Evolutionary conservation across 1,140 invertebrate species (phyloP).

Genomic region (Asbolus verrucosus): DNA sequence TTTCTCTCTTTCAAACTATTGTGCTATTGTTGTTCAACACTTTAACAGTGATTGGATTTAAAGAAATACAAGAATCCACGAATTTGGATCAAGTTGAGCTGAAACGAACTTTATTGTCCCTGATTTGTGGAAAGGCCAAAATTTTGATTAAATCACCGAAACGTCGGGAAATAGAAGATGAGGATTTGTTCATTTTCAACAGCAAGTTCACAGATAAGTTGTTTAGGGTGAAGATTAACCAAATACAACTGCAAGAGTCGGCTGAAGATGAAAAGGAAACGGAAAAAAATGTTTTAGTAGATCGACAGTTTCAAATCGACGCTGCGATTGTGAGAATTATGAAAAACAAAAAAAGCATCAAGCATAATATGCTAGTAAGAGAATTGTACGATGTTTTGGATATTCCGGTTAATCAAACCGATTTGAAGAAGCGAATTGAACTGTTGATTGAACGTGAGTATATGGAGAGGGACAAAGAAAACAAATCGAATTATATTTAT

Average conservation of each 20-base stretch:
- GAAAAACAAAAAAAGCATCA: conserved; percentile 96
- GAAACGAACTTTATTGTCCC: conserved; percentile 91
- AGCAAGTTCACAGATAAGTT: conserved; percentile 95
- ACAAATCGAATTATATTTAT: conserved; percentile 59
- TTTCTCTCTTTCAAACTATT: conserved; percentile 96
- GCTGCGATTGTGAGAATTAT: conserved; percentile 98
- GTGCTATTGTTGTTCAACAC: conserved; percentile 95
- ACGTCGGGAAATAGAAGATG: conserved; percentile 86
- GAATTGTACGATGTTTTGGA: conserved; percentile 97
- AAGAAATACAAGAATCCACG: conserved; percentile 89
- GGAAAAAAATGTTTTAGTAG: conserved; percentile 96
- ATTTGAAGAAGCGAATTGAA: conserved; percentile 61
- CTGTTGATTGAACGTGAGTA: conserved; percentile 61
- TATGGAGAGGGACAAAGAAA: conserved; percentile 58
- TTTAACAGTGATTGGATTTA: conserved; percentile 75
- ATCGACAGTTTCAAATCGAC: conserved; percentile 98
- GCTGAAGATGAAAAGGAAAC: conserved; percentile 94
- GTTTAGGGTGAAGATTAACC: conserved; percentile 98
- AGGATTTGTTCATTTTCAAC: conserved; percentile 91
- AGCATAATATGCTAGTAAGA: conserved; percentile 93
- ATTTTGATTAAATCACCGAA: conserved; percentile 89
- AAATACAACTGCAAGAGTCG: conserved; percentile 99
- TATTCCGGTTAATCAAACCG: conserved; percentile 87
- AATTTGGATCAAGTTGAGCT: conserved; percentile 92
- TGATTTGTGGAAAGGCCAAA: conserved; percentile 94